Base-by-base conservation (phyloP, 2,888 invertebrate genomes). In the Tryphoninae sp. region DNA sequence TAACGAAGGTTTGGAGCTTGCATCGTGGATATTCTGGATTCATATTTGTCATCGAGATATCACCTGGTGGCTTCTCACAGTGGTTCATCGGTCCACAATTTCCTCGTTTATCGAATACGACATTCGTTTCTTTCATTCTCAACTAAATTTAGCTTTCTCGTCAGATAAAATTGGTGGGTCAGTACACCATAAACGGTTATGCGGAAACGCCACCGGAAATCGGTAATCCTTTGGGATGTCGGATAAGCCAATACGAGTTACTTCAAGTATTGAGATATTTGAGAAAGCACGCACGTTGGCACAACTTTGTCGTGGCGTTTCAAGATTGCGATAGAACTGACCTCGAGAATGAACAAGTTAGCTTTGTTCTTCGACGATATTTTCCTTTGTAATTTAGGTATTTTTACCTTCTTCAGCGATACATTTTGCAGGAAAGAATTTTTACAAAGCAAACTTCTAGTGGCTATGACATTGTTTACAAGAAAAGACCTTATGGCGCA, bases 201-300 rank as follows among this genome's bases (percentile, higher is more conserved):
- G 75, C 78, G 11, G 84, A 84, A 58, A 55, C 80, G n/a, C 84
- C 84, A 16, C 84, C 84, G 67, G 80, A 83, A 79, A 76, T 84
- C 22, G 80, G 80, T 16, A 78, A 82, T 51, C 82, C 82, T 23
- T 69, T 81, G 26, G 82, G 84, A 16, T 74, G 84, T 55, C 64
- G 78, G 53, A 76, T 84, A 67, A 73, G 78, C 23, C 42, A 64
- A 2, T 58, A 78, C 23, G 82, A 84, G 74, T 69, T 84, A 16
- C 62, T 82, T 8, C 80, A 58, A 72, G 67, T 84, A 16, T 62
- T 84, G 16, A 67, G 65, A 69, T 84, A 84, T 67, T 62, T 84
- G 9, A 78, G 84, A 59, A 84, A 84, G 55, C 84, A 84, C 76
- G 84, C 75, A 8, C 59, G 84, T 16, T 84, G 84, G 84, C 80